These are phyloP conservation scores for Haplotaxodon microlepis DNA, from an alignment of 2,113 vertebrate genomes.

Conservation along the genomic window DNA sequence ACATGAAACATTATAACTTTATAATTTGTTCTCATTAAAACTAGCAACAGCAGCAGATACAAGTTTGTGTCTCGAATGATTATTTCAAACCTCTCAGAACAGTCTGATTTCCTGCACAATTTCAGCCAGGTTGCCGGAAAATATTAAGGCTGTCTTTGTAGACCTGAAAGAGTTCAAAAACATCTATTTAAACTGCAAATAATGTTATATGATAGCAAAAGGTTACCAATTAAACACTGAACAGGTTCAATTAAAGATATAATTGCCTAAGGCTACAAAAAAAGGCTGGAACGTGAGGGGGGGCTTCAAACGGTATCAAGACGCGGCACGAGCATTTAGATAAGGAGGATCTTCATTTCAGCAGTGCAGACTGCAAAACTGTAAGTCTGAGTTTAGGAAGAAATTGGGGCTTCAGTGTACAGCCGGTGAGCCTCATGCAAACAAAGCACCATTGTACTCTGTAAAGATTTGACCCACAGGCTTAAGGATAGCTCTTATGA, in stretches of 20 bases:
- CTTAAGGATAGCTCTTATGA: not conserved
- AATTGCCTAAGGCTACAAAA: conserved; percentile 43
- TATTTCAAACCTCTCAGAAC: not conserved
- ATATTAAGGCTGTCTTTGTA: conserved; percentile 5
- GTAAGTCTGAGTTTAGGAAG: not conserved
- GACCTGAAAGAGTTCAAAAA: conserved; percentile 37
- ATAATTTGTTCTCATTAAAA: conserved; percentile 21
- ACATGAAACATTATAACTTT: not conserved
- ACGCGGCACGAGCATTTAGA: not conserved
- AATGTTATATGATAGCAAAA: conserved; percentile 45
- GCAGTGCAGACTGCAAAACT: conserved; percentile 17
- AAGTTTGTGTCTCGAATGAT: not conserved
- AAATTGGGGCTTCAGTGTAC: not conserved
- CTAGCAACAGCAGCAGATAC: not conserved
- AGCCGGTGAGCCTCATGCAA: not conserved
- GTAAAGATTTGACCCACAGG: not conserved
- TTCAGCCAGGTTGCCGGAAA: not conserved
- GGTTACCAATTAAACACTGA: conserved; percentile 54
- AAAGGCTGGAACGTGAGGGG: not conserved
- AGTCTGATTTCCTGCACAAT: not conserved
- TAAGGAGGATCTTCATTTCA: conserved; percentile 41
- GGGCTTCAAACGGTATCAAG: conserved; percentile 5
- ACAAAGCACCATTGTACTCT: not conserved
- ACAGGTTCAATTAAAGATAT: conserved; percentile 61
- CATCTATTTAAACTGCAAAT: conserved; percentile 45